Base-by-base conservation (phyloP, 2,113 vertebrate genomes). In the Corythaixoides concolor region DNA sequence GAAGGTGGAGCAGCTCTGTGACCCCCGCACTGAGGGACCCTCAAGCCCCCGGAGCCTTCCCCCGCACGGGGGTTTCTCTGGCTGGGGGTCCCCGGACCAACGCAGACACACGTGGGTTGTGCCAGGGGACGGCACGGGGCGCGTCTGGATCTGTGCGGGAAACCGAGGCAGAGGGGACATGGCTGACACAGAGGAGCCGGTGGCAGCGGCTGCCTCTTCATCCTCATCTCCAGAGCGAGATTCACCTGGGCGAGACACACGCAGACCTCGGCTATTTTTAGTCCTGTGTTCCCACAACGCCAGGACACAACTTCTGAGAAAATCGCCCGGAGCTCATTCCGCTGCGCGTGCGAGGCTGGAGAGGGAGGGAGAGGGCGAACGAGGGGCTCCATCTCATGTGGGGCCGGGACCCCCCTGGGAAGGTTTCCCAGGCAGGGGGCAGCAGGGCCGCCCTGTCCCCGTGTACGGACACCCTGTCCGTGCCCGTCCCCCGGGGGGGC, bases 251-350 rank as follows among this genome's bases (percentile, higher is more conserved):
- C 0, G 3, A 67, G 59, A 52, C 7, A 13, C 64, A 13, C 72
- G 2, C 52, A 43, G 56, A n/a, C 64, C 56, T 55, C 0, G 7
- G 87, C 47, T 93, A 93, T 93, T 95, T 93, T 95, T 89, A 95
- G 90, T 24, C 11, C 39, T 15, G n/a, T 87, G 81, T 89, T 96
- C 81, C 84, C 56, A 10, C 93, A 67, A 24, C 0, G 52, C 2
- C 6, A 81, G 85, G 90, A 59, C 78, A 85, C 92, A 45, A 41
- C 91, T 95, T 77, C 84, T 52, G 86, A 91, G 87, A 94, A 86
- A 95, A 90, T 77, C 85, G 89, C 95, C 91, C 89, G 87, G 67
- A 95, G 95, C 91, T 94, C 80, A 5, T 88, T 92, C 68, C 75
- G 56, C 93, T 63, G 3, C 0, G 9, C 28, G 66, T 5, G 1